These are phyloP conservation scores for Neoseiulus cucumeris DNA, from an alignment of 1,140 invertebrate species.

Conservation along the genomic window DNA sequence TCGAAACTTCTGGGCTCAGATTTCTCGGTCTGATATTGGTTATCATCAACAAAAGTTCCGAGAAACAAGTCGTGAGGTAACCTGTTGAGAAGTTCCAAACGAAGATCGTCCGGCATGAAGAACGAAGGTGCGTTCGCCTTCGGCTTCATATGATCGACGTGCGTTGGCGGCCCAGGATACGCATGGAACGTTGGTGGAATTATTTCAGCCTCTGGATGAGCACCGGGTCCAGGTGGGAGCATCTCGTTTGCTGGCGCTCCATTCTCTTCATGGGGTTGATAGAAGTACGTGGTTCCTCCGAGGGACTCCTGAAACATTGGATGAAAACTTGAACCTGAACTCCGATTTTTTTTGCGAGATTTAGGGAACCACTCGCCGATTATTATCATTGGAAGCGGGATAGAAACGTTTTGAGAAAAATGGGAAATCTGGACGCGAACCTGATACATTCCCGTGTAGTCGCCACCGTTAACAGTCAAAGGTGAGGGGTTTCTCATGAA, in stretches of 20 bases:
- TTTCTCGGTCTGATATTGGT: too few species aligned
- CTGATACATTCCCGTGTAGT: slow-evolving; percentile 10
- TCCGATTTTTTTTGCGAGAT: too few species aligned
- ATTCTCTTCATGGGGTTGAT: slow-evolving; percentile 35
- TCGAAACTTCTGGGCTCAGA: too few species aligned
- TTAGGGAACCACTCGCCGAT: too few species aligned
- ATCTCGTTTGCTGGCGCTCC: slow-evolving; percentile 21
- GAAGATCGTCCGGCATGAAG: slow-evolving; percentile 52
- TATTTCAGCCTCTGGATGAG: slow-evolving; percentile 15
- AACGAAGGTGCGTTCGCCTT: slow-evolving; percentile 33
- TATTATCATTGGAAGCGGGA: not conserved
- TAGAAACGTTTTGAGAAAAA: not conserved
- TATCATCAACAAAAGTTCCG: too few species aligned
- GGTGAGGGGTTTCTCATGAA: slow-evolving; percentile 1
- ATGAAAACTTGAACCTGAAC: too few species aligned
- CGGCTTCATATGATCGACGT: slow-evolving; percentile 31
- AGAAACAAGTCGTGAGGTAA: too few species aligned
- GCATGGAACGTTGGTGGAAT: slow-evolving; percentile 34
- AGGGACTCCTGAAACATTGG: slow-evolving; percentile 50
- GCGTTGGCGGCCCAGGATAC: slow-evolving; percentile 44
- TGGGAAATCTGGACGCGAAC: not conserved
- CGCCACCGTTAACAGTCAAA: slow-evolving; percentile 1
- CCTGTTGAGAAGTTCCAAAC: slow-evolving; percentile 26
- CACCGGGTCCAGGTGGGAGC: slow-evolving; percentile 14
- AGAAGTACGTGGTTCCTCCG: slow-evolving; percentile 83